Base-by-base conservation (phyloP, 2,888 invertebrate genomes). In the Hyposoter dolosus region DNA sequence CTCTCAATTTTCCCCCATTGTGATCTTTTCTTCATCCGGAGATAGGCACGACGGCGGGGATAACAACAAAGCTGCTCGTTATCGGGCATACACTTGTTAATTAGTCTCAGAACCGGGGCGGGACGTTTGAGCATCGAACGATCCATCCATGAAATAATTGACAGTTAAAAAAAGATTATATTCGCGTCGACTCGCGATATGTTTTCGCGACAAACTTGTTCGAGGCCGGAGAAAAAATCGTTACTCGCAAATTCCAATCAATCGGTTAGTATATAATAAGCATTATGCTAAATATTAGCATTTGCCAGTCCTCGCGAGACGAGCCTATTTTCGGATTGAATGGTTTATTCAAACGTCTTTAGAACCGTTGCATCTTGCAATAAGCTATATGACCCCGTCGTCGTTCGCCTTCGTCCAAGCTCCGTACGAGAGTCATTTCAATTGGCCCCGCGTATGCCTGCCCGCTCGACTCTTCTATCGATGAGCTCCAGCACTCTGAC, bases 1-100 rank as follows among this genome's bases (percentile, higher is more conserved):
- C 47, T 47, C 71, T 50, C 76, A 81, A 84, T 84, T 81, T 68
- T 43, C 19, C n/a, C n/a, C n/a, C 47, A 71, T 53, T 47, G 50
- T 65, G 71, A 71, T 47, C 15, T 68, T 74, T 32, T 56, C 28
- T 17, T 15, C 65, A 9, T n/a, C n/a, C n/a, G n/a, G 66, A 40
- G 19, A 12, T 47, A 7, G 47, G 12, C 23, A 40, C 45, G 12
- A 35, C 35, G 35, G 0, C 35, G 28, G 47, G 15, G 47, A 47
- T 50, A 35, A 6, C 35, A 40, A 82, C 76, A 43, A 76, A 47
- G 69, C 35, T 63, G 17, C 69, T 82, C 69, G 77, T 77, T 77
- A 60, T 71, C 60, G 28, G 23, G 4, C 60, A n/a, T n/a, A 50
- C 35, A 43, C 23, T 63, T 71, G 60, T 35, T 35, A 35, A 35